These are phyloP conservation scores for Arion vulgaris DNA, from an alignment of 1,140 invertebrate species.

Conservation along the genomic window DNA sequence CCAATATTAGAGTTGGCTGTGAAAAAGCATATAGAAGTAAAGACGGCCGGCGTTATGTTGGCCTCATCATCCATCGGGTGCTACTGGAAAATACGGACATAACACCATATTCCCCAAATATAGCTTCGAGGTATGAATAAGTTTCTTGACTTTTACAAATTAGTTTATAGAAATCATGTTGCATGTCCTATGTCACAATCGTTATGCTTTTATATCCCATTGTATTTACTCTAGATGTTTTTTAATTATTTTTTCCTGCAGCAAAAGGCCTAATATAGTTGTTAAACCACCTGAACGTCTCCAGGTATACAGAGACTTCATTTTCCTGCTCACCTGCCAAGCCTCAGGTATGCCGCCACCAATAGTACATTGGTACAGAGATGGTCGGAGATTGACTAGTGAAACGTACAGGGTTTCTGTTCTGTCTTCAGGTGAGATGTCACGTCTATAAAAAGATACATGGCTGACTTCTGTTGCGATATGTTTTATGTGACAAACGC, in stretches of 20 bases:
- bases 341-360: conserved; percentile 64
- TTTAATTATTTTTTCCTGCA: conserved; percentile 28
- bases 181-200: too few species aligned
- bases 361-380: conserved; percentile 64
- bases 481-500: neutral
- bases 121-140: too few species aligned
- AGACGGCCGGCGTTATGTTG: too few species aligned
- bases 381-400: conserved; percentile 57
- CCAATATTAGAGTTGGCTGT: too few species aligned
- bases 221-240: neutral
- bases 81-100: too few species aligned
- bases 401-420: conserved; percentile 51
- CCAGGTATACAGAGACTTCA: conserved; percentile 58
- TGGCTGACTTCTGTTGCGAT: neutral
- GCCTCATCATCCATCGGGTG: too few species aligned
- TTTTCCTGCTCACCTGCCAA: conserved; percentile 67
- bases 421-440: conserved; percentile 59
- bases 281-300: conserved; percentile 61
- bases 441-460: neutral
- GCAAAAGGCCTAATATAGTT: conserved; percentile 61
- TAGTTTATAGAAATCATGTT: too few species aligned
- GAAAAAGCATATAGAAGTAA: too few species aligned
- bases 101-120: too few species aligned
- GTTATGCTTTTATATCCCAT: too few species aligned
- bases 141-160: too few species aligned